phyloP scores from a whole-genome alignment of 1,140 invertebrate species.

The Goniozus legneri region DNA sequence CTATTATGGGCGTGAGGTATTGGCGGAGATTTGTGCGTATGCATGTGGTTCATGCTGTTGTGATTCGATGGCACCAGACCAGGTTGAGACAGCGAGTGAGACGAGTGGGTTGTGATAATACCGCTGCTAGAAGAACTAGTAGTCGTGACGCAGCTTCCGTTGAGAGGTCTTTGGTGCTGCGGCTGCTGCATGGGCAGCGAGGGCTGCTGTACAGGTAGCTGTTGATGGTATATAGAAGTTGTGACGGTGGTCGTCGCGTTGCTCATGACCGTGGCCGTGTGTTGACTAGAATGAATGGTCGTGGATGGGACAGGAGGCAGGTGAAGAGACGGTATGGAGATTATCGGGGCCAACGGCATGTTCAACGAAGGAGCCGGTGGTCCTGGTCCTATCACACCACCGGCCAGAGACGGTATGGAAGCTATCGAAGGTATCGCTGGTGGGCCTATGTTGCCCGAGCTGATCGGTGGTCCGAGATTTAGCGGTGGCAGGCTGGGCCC shows the following conservation, averaged over 20 bases:
- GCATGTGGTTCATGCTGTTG: slow-evolving; percentile 23
- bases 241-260: slow-evolving; percentile 30
- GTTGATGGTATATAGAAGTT: slow-evolving; percentile 31
- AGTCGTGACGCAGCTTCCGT: slow-evolving; percentile 3
- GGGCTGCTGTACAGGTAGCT: slow-evolving; percentile 22
- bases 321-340: slow-evolving; percentile 40
- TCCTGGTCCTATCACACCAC: slow-evolving; percentile 25
- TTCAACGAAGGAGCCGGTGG: slow-evolving; percentile 24
- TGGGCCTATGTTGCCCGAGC: slow-evolving; percentile 28
- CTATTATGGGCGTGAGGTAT: slow-evolving; percentile 19
- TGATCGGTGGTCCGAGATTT: slow-evolving; percentile 29
- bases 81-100: slow-evolving; percentile 25
- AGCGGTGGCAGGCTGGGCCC: slow-evolving; percentile 20
- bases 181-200: slow-evolving; percentile 11
- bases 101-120: slow-evolving; percentile 36
- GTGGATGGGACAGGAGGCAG: slow-evolving; percentile 34
- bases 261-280: slow-evolving; percentile 34
- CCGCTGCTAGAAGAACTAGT: slow-evolving; percentile 10
- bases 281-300: slow-evolving; percentile 50
- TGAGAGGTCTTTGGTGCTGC: neutral
- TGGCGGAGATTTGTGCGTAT: slow-evolving; percentile 27
- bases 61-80: slow-evolving; percentile 16
- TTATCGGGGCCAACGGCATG: slow-evolving; percentile 37
- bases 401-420: slow-evolving; percentile 25
- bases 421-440: slow-evolving; percentile 29